phyloP scores from a whole-genome alignment of 2,888 invertebrate genomes.

The Himalopsyche anomala region DNA sequence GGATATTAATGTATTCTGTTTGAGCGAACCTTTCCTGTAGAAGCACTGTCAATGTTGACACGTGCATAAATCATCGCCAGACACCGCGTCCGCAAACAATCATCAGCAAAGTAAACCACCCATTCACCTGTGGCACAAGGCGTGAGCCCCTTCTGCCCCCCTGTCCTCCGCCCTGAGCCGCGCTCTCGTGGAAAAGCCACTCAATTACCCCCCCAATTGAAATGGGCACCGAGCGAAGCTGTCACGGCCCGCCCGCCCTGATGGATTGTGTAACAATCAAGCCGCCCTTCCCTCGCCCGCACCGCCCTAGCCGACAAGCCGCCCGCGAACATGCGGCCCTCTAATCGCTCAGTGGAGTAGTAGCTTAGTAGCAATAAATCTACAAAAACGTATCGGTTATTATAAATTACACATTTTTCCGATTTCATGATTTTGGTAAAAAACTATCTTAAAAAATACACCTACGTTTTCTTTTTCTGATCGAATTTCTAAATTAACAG shows the following conservation, averaged over 20 bases:
- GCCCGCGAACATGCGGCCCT: conserved; percentile 51
- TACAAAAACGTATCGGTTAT: too few relatives aligned
- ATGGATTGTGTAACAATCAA: conserved; percentile 66
- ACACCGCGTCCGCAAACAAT: conserved; percentile 56
- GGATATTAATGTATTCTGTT: background rate
- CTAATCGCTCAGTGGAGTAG: conserved; percentile 50
- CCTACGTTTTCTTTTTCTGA: too few relatives aligned
- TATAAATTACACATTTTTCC: too few relatives aligned
- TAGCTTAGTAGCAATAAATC: background rate
- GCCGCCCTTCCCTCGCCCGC: conserved; percentile 37
- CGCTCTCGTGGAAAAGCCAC: conserved; percentile 63
- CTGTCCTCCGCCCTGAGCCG: conserved; percentile 28
- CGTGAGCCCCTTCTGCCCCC: background rate
- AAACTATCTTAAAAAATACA: too few relatives aligned
- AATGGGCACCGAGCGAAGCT: conserved; percentile 63
- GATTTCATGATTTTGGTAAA: too few relatives aligned
- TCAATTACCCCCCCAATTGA: conserved; percentile 65
- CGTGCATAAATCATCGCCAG: conserved; percentile 51
- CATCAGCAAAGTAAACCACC: conserved; percentile 47
- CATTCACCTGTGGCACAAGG: conserved; percentile 31
- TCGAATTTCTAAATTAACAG: too few relatives aligned
- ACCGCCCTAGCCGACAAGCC: conserved; percentile 14
- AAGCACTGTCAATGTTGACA: conserved; percentile 24
- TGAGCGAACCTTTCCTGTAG: background rate
- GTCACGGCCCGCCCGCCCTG: conserved; percentile 63